phyloP scores from a whole-genome alignment of 2,797 vertebrate species.

The Cryptoblepharus egeriae region DNA sequence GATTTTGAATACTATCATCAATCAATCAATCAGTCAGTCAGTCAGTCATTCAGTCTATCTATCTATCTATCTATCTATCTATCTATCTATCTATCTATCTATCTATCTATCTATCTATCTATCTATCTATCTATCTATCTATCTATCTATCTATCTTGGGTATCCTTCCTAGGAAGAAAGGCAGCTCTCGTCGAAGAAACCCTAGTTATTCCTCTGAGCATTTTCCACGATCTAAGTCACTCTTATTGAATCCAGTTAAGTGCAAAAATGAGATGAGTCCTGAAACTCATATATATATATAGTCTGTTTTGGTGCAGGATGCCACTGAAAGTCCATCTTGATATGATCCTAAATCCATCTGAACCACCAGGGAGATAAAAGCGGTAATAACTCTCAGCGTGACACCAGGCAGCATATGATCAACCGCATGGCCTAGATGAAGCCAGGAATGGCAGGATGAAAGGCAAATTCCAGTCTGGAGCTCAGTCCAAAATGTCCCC shows the following conservation, averaged over 20 bases:
- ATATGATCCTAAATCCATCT: slow-evolving; percentile 28
- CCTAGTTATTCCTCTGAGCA: no score
- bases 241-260: slow-evolving; percentile 49
- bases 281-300: slow-evolving; percentile 48
- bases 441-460: not conserved
- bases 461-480: not conserved
- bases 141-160: no score
- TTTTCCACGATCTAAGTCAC: slow-evolving; percentile 7
- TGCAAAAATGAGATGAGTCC: slow-evolving; percentile 36
- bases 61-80: no score
- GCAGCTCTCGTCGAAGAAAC: no score
- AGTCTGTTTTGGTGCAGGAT: slow-evolving; percentile 12
- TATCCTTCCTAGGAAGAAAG: no score
- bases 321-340: slow-evolving; percentile 29
- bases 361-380: slow-evolving; percentile 15
- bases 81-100: no score
- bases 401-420: not conserved
- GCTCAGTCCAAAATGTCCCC: not conserved
- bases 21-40: no score
- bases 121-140: no score
- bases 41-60: no score
- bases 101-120: no score
- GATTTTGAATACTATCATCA: no score
- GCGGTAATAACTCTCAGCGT: not conserved
- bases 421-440: not conserved